Evolutionary conservation across 2,888 invertebrate genomes (phyloP).

Genomic region (Epirrhoe alternata): DNA sequence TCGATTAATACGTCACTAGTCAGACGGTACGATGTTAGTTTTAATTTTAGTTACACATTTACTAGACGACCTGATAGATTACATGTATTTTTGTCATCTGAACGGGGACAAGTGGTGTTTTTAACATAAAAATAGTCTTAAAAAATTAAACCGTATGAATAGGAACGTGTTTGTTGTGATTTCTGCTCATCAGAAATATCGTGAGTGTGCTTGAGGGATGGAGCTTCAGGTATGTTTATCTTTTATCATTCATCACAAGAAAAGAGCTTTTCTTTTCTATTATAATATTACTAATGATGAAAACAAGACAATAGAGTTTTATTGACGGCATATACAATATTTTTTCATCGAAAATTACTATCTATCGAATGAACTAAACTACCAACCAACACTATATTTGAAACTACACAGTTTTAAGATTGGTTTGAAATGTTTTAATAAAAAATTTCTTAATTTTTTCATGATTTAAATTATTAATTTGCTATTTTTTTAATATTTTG

Average conservation of each 20-base stretch:
- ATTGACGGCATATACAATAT: not conserved
- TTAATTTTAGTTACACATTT: constrained; percentile 32
- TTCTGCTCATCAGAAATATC: not conserved
- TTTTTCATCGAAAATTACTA: not conserved
- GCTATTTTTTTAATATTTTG: too few species aligned
- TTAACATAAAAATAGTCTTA: not conserved
- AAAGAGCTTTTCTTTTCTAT: not conserved
- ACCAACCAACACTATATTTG: not conserved
- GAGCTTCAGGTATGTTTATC: not conserved
- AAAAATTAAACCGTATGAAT: not conserved
- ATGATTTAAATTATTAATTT: too few species aligned
- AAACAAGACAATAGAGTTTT: not conserved
- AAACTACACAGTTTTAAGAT: too few species aligned
- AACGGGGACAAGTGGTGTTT: constrained; percentile 32
- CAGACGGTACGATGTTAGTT: constrained; percentile 22
- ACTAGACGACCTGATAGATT: constrained; percentile 35
- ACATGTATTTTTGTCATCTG: constrained; percentile 36
- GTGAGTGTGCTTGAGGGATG: not conserved
- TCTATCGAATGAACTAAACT: not conserved
- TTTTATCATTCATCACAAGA: not conserved
- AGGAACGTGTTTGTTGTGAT: not conserved
- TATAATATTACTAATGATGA: not conserved
- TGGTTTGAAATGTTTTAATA: too few species aligned
- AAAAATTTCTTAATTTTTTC: too few species aligned
- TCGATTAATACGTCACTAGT: constrained; percentile 17